Conservation (phyloP, 2,797 vertebrate species). For the Odontamblyopus lacepedii region DNA sequence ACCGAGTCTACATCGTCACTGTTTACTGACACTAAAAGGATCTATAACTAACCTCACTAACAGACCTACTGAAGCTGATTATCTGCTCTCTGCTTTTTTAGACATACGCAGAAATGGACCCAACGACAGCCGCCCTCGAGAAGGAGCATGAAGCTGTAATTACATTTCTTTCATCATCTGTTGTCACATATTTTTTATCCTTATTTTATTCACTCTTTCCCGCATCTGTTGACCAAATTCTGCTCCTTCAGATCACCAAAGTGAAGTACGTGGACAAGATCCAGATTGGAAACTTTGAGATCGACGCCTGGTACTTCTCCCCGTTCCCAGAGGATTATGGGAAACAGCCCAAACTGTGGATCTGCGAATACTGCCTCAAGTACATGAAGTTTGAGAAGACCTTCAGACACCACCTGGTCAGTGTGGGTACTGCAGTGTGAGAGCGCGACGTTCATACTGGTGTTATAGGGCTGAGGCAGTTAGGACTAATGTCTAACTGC, state of each 20-base stretch:
- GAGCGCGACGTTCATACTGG: no score
- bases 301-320: constrained; percentile 95
- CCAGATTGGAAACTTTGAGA: constrained; percentile 93
- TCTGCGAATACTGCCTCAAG: constrained; percentile 96
- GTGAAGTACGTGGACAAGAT: constrained; percentile 97
- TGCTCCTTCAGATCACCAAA: constrained; percentile 86
- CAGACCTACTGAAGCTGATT: neutral
- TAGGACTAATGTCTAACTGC: no score
- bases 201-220: neutral
- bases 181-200: neutral
- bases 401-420: constrained; percentile 91
- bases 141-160: constrained; percentile 93
- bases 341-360: constrained; percentile 95
- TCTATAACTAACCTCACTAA: no score
- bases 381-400: constrained; percentile 97
- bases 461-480: no score
- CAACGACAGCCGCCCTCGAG: constrained; percentile 91
- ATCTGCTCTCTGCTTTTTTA: constrained; percentile 50
- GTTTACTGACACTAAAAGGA: no score
- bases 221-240: neutral
- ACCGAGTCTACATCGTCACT: no score
- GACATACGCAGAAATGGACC: constrained; percentile 97
- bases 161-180: neutral
- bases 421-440: constrained; percentile 32
- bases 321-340: constrained; percentile 95